Evolutionary conservation across 2,888 invertebrate genomes (phyloP).

Genomic region (Standfussiana lucernea): DNA sequence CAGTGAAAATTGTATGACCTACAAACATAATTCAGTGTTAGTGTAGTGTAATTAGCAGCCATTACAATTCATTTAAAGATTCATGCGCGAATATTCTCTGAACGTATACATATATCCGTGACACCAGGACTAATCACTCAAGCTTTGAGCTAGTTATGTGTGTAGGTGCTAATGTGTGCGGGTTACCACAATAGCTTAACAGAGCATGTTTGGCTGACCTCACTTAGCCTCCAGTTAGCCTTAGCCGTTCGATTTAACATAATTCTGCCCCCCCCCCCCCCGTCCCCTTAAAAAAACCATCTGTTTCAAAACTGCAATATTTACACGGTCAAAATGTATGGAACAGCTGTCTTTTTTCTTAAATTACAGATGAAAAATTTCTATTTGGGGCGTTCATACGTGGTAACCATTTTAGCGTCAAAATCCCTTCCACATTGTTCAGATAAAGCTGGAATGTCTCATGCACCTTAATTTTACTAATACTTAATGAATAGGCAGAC

Average conservation of each 20-base stretch:
- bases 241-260: neutral
- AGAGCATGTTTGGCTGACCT: constrained; percentile 9
- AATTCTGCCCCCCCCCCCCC: too few relatives aligned
- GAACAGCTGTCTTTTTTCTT: too few relatives aligned
- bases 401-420: too few relatives aligned
- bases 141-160: neutral
- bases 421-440: too few relatives aligned
- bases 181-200: constrained; percentile 31
- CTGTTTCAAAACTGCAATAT: too few relatives aligned
- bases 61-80: neutral
- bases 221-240: neutral
- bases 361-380: too few relatives aligned
- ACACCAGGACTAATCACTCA: constrained; percentile 1
- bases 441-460: neutral
- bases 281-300: too few relatives aligned
- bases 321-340: too few relatives aligned
- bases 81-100: neutral
- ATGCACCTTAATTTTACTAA: neutral
- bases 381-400: too few relatives aligned
- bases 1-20: neutral
- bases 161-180: constrained; percentile 7
- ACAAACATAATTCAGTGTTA: neutral
- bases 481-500: neutral
- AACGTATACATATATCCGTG: neutral
- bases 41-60: neutral